phyloP scores from a whole-genome alignment of 2,888 invertebrate genomes.

The Horisme vitalbata region DNA sequence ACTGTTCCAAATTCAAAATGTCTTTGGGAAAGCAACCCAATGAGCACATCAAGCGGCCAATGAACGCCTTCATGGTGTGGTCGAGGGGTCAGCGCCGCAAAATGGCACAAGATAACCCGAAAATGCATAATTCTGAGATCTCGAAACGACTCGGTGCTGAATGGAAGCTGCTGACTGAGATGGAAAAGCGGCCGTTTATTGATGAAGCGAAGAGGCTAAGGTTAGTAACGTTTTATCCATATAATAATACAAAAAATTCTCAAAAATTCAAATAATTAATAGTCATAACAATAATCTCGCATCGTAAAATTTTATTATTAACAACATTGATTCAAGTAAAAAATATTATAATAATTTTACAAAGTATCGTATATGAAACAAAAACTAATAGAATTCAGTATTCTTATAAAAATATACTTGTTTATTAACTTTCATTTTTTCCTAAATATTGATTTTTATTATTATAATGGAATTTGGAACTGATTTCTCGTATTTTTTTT shows the following conservation, averaged over 20 bases:
- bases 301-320: no score
- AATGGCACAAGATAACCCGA: slow-evolving; percentile 97
- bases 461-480: no score
- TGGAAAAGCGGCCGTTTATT: slow-evolving; percentile 94
- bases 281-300: no score
- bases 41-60: slow-evolving; percentile 95
- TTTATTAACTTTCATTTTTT: no score
- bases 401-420: no score
- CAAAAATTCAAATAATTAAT: no score
- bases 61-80: slow-evolving; percentile 98
- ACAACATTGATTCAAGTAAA: no score
- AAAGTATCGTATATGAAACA: no score
- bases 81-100: slow-evolving; percentile 93
- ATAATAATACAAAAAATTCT: background rate
- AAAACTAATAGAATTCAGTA: no score
- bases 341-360: no score
- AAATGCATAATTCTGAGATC: slow-evolving; percentile 97
- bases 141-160: slow-evolving; percentile 93
- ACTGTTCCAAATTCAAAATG: slow-evolving; percentile 45
- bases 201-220: slow-evolving; percentile 94
- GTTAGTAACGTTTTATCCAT: slow-evolving; percentile 71
- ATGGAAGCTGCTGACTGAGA: slow-evolving; percentile 93
- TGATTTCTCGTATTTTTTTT: no score
- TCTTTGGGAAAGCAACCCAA: slow-evolving; percentile 73
- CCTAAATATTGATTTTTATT: no score